Evolutionary conservation across 2,113 vertebrate species (phyloP).

Genomic region (Engraulis encrasicolus): DNA sequence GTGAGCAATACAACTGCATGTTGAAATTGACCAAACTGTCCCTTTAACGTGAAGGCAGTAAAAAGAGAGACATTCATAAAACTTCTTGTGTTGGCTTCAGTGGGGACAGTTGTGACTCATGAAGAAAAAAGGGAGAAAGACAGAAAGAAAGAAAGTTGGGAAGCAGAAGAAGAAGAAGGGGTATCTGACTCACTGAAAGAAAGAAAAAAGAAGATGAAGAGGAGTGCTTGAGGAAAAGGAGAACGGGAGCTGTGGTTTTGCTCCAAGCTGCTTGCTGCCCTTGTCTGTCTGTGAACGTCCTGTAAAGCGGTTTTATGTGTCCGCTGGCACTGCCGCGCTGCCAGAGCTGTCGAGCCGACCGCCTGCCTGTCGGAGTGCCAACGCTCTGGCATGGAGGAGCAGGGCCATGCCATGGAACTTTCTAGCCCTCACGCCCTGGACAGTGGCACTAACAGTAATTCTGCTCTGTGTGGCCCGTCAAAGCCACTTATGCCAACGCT

Average conservation of each 20-base stretch:
- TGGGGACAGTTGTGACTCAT: background rate
- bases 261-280: slow-evolving; percentile 19
- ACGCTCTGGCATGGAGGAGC: background rate
- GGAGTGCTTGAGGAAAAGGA: background rate
- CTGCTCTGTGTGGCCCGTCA: background rate
- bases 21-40: too few relatives aligned
- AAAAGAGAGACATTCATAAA: background rate
- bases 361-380: slow-evolving; percentile 28
- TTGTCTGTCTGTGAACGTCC: slow-evolving; percentile 20
- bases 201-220: background rate
- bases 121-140: background rate
- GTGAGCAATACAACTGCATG: too few relatives aligned
- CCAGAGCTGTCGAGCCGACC: background rate
- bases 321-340: slow-evolving; percentile 9
- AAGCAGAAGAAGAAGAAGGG: background rate
- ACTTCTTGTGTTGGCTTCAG: background rate
- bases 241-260: slow-evolving; percentile 20
- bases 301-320: slow-evolving; percentile 28
- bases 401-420: background rate
- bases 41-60: background rate
- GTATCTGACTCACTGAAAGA: background rate
- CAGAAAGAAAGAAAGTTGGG: background rate
- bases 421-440: background rate
- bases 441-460: slow-evolving; percentile 17
- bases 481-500: background rate